Evolutionary conservation across 2,797 vertebrate species (phyloP).

Genomic region (Staurois parvus): DNA sequence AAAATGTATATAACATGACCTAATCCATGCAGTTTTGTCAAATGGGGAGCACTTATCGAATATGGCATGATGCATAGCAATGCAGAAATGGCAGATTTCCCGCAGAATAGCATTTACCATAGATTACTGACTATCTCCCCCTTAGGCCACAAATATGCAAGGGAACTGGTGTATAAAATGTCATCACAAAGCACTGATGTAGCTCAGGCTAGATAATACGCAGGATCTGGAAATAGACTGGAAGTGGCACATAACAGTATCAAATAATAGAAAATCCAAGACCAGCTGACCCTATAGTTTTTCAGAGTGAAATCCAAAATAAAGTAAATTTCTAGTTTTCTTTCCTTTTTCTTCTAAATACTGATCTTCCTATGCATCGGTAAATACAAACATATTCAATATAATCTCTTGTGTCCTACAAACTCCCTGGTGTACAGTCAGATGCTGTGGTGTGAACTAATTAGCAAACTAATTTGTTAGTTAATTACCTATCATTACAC

Average conservation of each 20-base stretch:
- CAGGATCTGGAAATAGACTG: conserved; percentile 27
- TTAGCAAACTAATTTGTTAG: no score
- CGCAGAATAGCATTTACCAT: conserved; percentile 41
- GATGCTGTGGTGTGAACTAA: no score
- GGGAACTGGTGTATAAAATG: conserved; percentile 50
- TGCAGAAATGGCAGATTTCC: conserved; percentile 43
- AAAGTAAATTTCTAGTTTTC: no score
- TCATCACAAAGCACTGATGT: conserved; percentile 42
- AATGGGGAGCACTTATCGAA: conserved; percentile 26
- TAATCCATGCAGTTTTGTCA: conserved; percentile 37
- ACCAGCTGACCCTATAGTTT: conserved; percentile 20
- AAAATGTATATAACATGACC: conserved; percentile 31
- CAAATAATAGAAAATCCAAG: conserved; percentile 18
- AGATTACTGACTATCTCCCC: conserved; percentile 46
- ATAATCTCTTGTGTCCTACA: no score
- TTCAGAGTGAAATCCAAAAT: background rate
- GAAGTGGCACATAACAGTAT: conserved; percentile 30
- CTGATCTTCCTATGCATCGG: no score
- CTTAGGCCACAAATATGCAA: conserved; percentile 47
- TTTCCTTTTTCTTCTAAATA: no score
- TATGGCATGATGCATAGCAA: conserved; percentile 53
- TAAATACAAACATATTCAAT: no score
- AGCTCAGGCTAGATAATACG: conserved; percentile 33
- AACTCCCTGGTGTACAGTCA: no score
- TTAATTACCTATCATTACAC: no score